Evolutionary conservation across 2,113 vertebrate species (phyloP).

Genomic region (Ia io): DNA sequence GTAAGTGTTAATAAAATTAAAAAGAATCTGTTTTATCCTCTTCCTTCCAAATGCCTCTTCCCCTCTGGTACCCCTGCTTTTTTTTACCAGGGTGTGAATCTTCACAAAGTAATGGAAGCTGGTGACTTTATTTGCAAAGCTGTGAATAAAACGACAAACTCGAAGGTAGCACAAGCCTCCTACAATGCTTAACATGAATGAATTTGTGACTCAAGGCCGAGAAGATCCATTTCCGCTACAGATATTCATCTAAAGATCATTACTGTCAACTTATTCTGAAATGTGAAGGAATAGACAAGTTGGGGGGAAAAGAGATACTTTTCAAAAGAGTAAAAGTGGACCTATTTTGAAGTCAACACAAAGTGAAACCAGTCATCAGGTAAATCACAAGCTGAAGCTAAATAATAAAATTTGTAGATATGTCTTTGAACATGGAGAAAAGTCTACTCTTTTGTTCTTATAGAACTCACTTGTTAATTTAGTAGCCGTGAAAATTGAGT

Average conservation of each 20-base stretch:
- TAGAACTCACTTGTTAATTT: slow-evolving; percentile 64
- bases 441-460: neutral
- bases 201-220: slow-evolving; percentile 23
- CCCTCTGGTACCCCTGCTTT: slow-evolving; percentile 1
- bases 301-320: neutral
- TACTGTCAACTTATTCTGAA: slow-evolving; percentile 14
- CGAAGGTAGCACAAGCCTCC: slow-evolving; percentile 92
- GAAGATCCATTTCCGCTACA: slow-evolving; percentile 18
- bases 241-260: slow-evolving; percentile 23
- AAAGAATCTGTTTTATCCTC: neutral
- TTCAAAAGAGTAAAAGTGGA: neutral
- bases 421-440: slow-evolving; percentile 42
- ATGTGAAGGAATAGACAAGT: neutral
- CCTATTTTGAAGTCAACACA: neutral
- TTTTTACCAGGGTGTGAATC: slow-evolving; percentile 88
- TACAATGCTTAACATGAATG: slow-evolving; percentile 70
- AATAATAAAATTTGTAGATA: slow-evolving; percentile 52
- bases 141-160: slow-evolving; percentile 91
- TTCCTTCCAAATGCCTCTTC: slow-evolving; percentile 15
- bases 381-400: slow-evolving; percentile 15
- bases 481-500: slow-evolving; percentile 48
- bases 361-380: neutral
- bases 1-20: neutral
- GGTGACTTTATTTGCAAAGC: slow-evolving; percentile 94
- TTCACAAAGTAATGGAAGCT: slow-evolving; percentile 89